These are phyloP conservation scores for Bos javanicus DNA, from an alignment of 2,113 vertebrate genomes.

Conservation along the genomic window DNA sequence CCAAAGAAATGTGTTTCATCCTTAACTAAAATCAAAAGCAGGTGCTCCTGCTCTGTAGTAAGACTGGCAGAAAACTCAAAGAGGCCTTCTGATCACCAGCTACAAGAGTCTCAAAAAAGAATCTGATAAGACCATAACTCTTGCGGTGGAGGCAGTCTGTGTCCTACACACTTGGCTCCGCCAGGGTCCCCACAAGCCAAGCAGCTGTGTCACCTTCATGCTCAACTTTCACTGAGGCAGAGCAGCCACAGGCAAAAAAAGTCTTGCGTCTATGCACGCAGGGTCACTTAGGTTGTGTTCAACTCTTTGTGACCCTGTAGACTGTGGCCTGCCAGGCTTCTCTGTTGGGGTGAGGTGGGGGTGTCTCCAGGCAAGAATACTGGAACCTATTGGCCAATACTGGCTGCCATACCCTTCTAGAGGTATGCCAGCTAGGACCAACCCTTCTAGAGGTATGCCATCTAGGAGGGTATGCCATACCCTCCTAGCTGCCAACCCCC, in stretches of 20 bases:
- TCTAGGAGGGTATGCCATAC: no score
- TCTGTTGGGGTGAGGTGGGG: fast-evolving
- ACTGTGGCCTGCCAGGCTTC: background rate
- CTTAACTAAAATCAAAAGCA: background rate
- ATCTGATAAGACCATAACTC: background rate
- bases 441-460: no score
- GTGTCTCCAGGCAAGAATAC: background rate
- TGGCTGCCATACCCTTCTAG: background rate
- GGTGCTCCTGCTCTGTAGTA: background rate
- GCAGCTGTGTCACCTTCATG: background rate
- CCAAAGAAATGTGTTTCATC: background rate
- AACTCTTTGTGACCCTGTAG: background rate
- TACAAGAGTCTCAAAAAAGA: background rate
- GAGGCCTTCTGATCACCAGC: background rate
- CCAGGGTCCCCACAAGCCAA: background rate
- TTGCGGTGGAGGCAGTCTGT: fast-evolving
- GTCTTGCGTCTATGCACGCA: fast-evolving
- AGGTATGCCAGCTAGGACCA: no score
- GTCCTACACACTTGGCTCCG: background rate
- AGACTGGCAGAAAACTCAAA: background rate
- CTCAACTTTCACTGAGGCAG: background rate
- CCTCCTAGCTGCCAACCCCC: background rate
- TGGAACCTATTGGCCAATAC: background rate
- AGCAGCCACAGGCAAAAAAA: background rate
- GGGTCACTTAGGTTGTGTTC: background rate